Evolutionary conservation across 2,113 vertebrate species (phyloP), one percentile per base, ranked within the genome.

Genomic region (Henicopernis longicauda): DNA sequence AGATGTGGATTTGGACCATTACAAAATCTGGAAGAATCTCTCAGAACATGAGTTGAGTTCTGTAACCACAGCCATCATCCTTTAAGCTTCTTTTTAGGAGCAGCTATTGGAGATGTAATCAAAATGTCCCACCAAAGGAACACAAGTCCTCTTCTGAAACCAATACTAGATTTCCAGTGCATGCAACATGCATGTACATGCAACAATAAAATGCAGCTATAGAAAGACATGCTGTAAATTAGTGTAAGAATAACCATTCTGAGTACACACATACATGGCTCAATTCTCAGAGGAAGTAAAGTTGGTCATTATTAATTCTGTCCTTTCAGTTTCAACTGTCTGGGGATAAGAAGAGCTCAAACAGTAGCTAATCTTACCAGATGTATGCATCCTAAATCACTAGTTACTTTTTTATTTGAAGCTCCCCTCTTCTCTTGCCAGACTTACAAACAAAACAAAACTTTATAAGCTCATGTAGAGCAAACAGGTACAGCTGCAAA

Each of bases 1-100:
- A 94, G 55, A 94, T 82, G 87, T 96, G 86, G 93, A 97, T 96
- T 92, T 95, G 93, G 69, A 91, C 54, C 61, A 54, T 19, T 79
- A 47, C 5, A 11, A 81, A 90, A 88, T 65, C 89, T 81, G 63
- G 67, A 95, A 85, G 45, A 95, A 49, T 74, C 61, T 62, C 82
- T 81, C 81, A 82, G 82, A 93, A 83, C 31, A 83, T 4, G 25
- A 89, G 9, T 6, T 88, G 85, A 78, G 45, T 59, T 72, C 82
- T 79, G 69, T 80, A 95, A 91, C 78, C 78, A 87, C 81, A 93
- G 62, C 36, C 93, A 95, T 58, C 57, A 73, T 66, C 42, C 29
- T 86, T 69, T 62, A 76, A 84, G 50, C n/a, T 82, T 70, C 47
- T 79, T 93, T 95, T 95, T 71, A 77, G 58, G 44, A 90, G 47